Evolutionary conservation across 1,140 invertebrate species (phyloP).

Genomic region (Diachasmimorpha longicaudata): DNA sequence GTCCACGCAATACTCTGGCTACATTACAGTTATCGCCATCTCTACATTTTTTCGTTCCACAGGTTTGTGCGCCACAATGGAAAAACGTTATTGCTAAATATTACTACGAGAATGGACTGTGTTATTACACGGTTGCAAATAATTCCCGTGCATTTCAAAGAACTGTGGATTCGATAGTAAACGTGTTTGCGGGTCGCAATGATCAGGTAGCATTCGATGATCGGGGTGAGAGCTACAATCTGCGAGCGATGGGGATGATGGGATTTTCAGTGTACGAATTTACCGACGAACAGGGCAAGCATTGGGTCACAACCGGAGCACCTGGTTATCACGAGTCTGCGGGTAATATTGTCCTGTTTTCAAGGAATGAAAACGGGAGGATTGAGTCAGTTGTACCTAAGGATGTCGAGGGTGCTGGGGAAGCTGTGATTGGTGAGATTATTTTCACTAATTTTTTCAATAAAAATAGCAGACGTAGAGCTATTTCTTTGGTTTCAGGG

Average conservation of each 20-base stretch:
- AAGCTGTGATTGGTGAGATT: neutral
- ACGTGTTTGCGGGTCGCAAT: too few species aligned
- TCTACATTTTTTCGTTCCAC: too few species aligned
- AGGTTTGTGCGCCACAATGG: constrained; percentile 50
- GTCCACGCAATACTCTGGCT: too few species aligned
- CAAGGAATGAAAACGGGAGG: neutral
- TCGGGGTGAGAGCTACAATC: neutral
- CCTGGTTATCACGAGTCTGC: constrained; percentile 67
- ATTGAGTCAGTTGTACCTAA: constrained; percentile 32
- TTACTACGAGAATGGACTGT: constrained; percentile 56
- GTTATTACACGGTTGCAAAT: constrained; percentile 47
- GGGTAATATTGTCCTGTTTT: constrained; percentile 40
- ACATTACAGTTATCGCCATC: too few species aligned
- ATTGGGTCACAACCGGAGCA: constrained; percentile 63
- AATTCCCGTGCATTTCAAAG: constrained; percentile 24
- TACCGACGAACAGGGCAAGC: constrained; percentile 30
- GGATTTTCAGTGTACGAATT: constrained; percentile 52
- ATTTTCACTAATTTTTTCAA: neutral
- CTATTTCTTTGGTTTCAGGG: constrained; percentile 47
- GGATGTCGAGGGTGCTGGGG: neutral
- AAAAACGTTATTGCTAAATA: constrained; percentile 24
- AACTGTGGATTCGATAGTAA: constrained; percentile 13
- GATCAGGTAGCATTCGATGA: neutral
- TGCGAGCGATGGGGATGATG: constrained; percentile 38
- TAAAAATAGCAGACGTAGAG: neutral